A percentile compares a stretch with the other conserved stretches of the same genome.
Evolutionary conservation across 2,888 invertebrate genomes (phyloP).

Genomic region (Cosmia pyralina): DNA sequence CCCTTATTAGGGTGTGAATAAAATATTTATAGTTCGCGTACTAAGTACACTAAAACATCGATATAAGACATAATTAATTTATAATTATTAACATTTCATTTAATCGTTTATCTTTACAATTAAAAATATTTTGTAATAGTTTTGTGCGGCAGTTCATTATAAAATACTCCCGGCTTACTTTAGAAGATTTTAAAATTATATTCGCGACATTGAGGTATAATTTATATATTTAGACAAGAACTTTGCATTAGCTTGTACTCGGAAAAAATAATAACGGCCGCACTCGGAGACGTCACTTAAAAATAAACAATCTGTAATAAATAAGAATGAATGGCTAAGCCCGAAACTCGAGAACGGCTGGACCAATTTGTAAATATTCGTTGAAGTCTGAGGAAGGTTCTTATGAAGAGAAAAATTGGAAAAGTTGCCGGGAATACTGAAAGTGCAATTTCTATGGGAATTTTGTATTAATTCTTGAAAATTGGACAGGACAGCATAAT

Average conservation of each 20-base stretch:
- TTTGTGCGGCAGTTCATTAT: constrained; percentile 45
- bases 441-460: no score
- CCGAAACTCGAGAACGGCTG: no score
- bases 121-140: constrained; percentile 15
- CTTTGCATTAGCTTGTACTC: constrained; percentile 5
- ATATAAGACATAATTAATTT: constrained; percentile 53
- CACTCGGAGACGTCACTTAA: not conserved
- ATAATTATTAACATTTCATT: constrained; percentile 47
- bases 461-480: no score
- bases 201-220: not conserved
- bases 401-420: no score
- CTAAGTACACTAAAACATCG: constrained; percentile 55
- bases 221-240: not conserved
- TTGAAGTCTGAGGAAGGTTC: no score
- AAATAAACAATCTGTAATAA: not conserved
- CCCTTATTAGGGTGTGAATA: constrained; percentile 44
- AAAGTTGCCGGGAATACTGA: no score
- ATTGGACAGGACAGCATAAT: no score
- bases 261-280: not conserved
- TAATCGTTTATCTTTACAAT: constrained; percentile 33
- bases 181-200: constrained; percentile 16
- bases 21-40: constrained; percentile 52
- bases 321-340: no score
- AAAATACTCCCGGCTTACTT: constrained; percentile 10
- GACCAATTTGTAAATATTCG: no score